Evolutionary conservation across 2,113 vertebrate genomes (phyloP), one percentile per base, ranked within the genome.

Genomic region (Crotalus helleri): DNA sequence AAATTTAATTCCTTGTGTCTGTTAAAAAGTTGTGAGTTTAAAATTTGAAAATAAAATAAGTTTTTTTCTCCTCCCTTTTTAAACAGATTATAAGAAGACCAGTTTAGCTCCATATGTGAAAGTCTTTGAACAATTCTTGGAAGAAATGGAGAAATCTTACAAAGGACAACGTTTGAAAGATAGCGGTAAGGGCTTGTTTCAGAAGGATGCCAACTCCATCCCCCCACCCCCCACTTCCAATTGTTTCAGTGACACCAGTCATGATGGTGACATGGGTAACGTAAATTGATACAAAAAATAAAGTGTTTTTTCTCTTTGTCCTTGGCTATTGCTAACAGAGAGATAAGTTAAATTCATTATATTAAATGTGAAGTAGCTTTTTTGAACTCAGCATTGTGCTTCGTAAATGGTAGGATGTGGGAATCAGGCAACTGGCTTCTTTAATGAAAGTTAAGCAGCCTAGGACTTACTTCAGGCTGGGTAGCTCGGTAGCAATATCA

Each of bases 81-180:
- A 61, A 81, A 86, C 96, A 99, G 99, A 99, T 97, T 99, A 99
- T 94, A 99, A 98, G 98, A 98, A 96, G 96, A 99, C 99, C 0
- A 98, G 98, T 94, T 97, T 99, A 94, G 98, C 96, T 0, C 98
- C 98, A 23, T 99, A 98, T 0, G 97, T 99, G 91, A 98, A 98
- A 96, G 58, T 97, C 94, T 99, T 99, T 0, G 99, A 99, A 96
- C 97, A 96, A 81, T 99, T 99, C 13, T 96, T 99, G 95, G 98
- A 99, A 94, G 97, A 96, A 44, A 93, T 99, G 97, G 98, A 99
- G 91, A 97, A 59, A 0, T 97, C 97, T 1, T 97, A 98, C 94
- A 98, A 98, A 96, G 98, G 98, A 94, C 97, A 99, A 94, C 97
- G 98, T 96, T 97, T 98, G 26, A 97, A 91, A 90, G 98, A 96